phyloP scores from a whole-genome alignment of 2,888 invertebrate species.

The Apamea anceps region DNA sequence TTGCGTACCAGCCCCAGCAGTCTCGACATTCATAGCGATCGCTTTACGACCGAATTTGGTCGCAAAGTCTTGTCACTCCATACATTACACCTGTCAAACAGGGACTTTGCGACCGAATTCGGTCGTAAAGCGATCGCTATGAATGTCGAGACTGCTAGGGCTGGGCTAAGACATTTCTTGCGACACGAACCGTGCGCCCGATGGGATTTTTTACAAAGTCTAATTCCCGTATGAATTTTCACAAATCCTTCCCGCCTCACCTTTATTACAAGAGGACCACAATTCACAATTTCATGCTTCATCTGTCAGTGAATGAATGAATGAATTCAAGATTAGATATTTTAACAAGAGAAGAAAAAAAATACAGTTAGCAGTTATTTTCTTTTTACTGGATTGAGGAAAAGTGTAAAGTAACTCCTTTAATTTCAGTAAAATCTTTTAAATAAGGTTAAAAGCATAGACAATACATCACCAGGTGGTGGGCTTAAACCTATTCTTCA shows the following conservation, averaged over 20 bases:
- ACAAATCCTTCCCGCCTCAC: not conserved
- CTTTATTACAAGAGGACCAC: not conserved
- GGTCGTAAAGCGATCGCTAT: too few species aligned
- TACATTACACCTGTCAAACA: too few species aligned
- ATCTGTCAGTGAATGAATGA: not conserved
- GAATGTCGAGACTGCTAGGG: too few species aligned
- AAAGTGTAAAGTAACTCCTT: constrained; percentile 15
- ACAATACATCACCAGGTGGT: constrained; percentile 19
- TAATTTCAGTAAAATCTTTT: constrained; percentile 15
- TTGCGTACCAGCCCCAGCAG: too few species aligned
- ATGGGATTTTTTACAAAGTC: not conserved
- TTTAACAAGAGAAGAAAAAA: not conserved
- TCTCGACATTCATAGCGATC: too few species aligned
- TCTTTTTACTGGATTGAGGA: not conserved
- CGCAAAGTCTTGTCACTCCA: too few species aligned
- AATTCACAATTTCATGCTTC: not conserved
- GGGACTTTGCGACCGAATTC: too few species aligned
- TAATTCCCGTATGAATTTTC: not conserved
- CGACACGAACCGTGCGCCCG: too few species aligned
- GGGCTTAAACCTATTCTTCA: constrained; percentile 30
- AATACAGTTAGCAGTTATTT: not conserved
- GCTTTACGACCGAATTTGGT: too few species aligned
- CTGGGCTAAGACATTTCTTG: too few species aligned
- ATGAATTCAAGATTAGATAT: not conserved
- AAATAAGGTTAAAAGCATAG: constrained; percentile 42